phyloP scores from a whole-genome alignment of 2,797 vertebrate genomes.

The Silurus aristotelis region DNA sequence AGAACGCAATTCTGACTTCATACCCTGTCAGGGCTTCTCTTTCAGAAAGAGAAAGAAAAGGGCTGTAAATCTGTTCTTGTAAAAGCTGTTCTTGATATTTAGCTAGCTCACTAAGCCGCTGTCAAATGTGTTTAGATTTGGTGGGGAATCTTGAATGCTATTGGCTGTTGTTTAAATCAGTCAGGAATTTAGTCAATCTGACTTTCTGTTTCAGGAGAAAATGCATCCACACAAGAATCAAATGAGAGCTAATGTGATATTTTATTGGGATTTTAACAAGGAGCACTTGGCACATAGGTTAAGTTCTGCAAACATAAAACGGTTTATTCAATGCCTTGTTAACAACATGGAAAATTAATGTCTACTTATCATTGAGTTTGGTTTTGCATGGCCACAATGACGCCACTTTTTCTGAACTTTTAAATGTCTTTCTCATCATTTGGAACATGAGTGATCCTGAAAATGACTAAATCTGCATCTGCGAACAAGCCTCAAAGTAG shows the following conservation, averaged over 20 bases:
- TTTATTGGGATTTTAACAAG: not conserved
- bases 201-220: slow-evolving; percentile 1
- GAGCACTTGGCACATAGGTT: not conserved
- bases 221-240: not conserved
- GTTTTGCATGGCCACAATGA: slow-evolving; percentile 50
- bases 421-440: slow-evolving; percentile 26
- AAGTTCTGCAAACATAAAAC: slow-evolving; percentile 33
- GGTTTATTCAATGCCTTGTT: slow-evolving; percentile 55
- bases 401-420: slow-evolving; percentile 51
- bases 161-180: not conserved
- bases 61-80: not conserved
- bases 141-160: not conserved
- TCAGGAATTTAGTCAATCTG: not conserved
- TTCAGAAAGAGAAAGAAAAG: not conserved
- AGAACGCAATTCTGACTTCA: not conserved
- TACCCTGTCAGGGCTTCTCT: not conserved
- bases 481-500: slow-evolving; percentile 44
- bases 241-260: not conserved
- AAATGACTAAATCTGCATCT: slow-evolving; percentile 47
- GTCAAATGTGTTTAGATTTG: not conserved
- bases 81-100: not conserved
- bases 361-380: slow-evolving; percentile 44
- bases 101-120: not conserved
- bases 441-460: slow-evolving; percentile 33
- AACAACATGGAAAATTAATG: slow-evolving; percentile 59